phyloP scores from a whole-genome alignment of 2,113 vertebrate genomes.

The Scartelaos histophorus region DNA sequence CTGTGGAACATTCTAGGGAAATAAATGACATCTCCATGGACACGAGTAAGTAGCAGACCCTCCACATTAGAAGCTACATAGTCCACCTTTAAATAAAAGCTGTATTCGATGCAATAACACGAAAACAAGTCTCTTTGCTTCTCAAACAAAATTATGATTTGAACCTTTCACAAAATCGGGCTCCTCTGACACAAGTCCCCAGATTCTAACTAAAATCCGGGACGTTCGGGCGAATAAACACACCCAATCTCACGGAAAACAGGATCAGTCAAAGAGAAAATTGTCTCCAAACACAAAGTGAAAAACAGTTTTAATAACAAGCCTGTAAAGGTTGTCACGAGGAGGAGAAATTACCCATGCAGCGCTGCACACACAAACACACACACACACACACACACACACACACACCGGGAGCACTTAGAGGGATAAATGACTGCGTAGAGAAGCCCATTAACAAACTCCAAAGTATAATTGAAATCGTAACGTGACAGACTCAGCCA shows the following conservation, averaged over 20 bases:
- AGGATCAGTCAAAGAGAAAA: constrained; percentile 57
- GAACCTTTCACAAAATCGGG: background rate
- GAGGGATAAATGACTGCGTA: constrained; percentile 20
- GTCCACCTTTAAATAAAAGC: background rate
- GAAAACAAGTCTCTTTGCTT: background rate
- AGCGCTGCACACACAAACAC: constrained; percentile 3
- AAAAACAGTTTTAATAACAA: constrained; percentile 59
- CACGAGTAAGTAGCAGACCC: too few species aligned
- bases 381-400: constrained; percentile 4
- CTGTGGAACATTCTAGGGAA: too few species aligned
- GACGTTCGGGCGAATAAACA: constrained; percentile 13
- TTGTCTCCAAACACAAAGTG: constrained; percentile 45
- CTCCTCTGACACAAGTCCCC: background rate
- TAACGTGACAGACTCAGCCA: constrained; percentile 29
- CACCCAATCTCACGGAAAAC: constrained; percentile 26
- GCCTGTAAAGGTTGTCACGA: constrained; percentile 49
- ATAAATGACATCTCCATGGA: too few species aligned
- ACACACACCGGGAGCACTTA: constrained; percentile 19
- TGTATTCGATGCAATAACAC: background rate
- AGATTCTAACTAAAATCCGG: background rate
- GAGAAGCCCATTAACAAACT: constrained; percentile 45
- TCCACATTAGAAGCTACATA: too few species aligned
- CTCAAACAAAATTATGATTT: background rate
- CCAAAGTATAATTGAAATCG: constrained; percentile 52
- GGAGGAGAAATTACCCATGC: constrained; percentile 34